Percentiles rank a stretch among this genome's conserved stretches.
Conservation (phyloP, 2,113 vertebrate species). For the Sorex fumeus region DNA sequence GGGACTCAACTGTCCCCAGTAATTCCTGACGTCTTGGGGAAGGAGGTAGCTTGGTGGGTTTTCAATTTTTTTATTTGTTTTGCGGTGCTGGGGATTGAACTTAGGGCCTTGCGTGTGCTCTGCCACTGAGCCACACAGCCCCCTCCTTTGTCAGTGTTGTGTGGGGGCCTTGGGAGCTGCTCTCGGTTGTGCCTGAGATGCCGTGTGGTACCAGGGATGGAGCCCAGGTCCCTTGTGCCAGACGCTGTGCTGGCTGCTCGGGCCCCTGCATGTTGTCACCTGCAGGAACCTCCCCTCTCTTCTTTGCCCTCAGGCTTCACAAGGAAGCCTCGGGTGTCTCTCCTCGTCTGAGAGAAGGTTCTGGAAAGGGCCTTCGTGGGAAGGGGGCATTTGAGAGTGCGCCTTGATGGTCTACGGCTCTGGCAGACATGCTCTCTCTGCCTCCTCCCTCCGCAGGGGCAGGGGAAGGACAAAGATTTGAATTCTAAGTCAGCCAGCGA, state of each 20-base stretch:
- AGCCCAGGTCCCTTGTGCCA: too few species aligned
- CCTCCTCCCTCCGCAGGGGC: conserved; percentile 88
- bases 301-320: conserved; percentile 16
- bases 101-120: too few species aligned
- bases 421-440: background rate
- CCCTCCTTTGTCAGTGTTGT: too few species aligned
- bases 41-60: background rate
- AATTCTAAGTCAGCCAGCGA: conserved; percentile 95
- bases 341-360: conserved; percentile 22
- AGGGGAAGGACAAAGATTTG: conserved; percentile 95
- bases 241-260: background rate
- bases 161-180: too few species aligned
- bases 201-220: too few species aligned
- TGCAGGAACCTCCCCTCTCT: background rate
- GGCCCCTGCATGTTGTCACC: background rate
- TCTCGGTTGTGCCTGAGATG: too few species aligned
- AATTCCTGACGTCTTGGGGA: conserved; percentile 4
- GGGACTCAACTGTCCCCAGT: background rate
- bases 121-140: too few species aligned
- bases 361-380: background rate
- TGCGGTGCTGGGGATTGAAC: too few species aligned
- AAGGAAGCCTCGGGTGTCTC: background rate
- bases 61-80: too few species aligned
- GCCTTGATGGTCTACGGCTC: background rate
- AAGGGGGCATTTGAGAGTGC: conserved; percentile 13